These are phyloP conservation scores for Drosophila lini DNA, from an alignment of 1,140 invertebrate species.

Conservation along the genomic window DNA sequence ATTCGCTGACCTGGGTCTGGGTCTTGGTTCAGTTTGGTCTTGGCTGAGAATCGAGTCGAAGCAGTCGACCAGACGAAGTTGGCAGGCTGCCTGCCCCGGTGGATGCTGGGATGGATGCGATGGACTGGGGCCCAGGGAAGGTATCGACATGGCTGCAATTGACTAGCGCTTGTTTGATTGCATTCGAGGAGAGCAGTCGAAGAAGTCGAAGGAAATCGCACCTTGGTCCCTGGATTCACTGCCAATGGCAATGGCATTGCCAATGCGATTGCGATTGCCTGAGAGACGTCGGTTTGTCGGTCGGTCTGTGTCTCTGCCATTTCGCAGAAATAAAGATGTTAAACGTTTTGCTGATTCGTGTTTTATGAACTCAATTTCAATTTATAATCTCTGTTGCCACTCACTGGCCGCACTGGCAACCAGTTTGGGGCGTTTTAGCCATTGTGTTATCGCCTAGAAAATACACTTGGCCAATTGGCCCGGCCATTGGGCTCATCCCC, in stretches of 20 bases:
- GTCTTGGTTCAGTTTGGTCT: conserved; percentile 3
- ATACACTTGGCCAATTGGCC: conserved; percentile 72
- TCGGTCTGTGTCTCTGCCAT: conserved; percentile 58
- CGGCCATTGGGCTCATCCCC: conserved; percentile 1
- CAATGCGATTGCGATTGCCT: conserved; percentile 51
- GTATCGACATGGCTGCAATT: conserved; percentile 68
- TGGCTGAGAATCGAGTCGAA: conserved; percentile 26
- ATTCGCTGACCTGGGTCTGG: conserved; percentile 50
- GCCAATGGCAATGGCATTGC: conserved; percentile 36
- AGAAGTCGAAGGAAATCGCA: conserved; percentile 65
- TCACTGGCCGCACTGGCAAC: conserved; percentile 45
- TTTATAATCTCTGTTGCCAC: conserved; percentile 83
- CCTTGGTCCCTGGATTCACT: conserved; percentile 50
- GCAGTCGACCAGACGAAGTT: conserved; percentile 29
- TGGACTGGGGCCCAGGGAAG: conserved; percentile 4
- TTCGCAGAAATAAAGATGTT: conserved; percentile 84
- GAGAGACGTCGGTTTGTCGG: conserved; percentile 20
- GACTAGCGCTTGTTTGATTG: conserved; percentile 82
- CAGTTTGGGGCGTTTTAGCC: conserved; percentile 69
- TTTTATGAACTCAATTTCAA: conserved; percentile 84
- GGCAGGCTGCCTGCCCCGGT: conserved; percentile 40
- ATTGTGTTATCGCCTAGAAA: conserved; percentile 73
- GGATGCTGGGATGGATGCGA: conserved; percentile 26
- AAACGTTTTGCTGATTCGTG: conserved; percentile 84
- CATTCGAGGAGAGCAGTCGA: conserved; percentile 60